Base-by-base conservation (phyloP, 2,113 vertebrate genomes). In the Neotragus moschatus region DNA sequence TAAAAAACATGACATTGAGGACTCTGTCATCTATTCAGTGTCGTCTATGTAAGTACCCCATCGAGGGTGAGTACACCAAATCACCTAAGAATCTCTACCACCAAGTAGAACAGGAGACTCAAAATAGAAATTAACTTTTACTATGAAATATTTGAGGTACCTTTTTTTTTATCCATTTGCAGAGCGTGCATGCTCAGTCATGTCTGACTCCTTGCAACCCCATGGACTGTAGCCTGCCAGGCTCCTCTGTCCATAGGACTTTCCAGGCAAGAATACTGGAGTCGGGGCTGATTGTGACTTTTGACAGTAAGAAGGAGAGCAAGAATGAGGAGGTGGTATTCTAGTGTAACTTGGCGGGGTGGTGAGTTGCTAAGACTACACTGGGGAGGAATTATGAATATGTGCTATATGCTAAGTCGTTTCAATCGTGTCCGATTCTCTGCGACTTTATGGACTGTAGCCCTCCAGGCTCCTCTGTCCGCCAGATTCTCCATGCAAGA, bases 1-100 rank as follows among this genome's bases (percentile, higher is more conserved):
- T 51, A 13, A 73, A 43, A 15, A 45, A 2, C 43, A 26, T 12
- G n/a, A 26, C 23, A 2, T 0, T 17, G 30, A 36, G 47, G 56
- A 25, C 28, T 11, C 5, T 2, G 36, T 5, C 47, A 1, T 33
- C 17, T 3, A 1, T 0, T 33, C 58, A 17, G 23, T 0, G 0
- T 2, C 2, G 8, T 45, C 21, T 4, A 7, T 0, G 1, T 12
- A 75, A 61, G 30, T 14, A 3, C 21, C n/a, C 33, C 43, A 30
- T 47, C 6, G 0, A 82, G 2, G 47, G 19, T 2, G 9, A 21
- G 10, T 0, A 2, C 3, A 11, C 8, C 1, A 13, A 5, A 5
- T 13, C 4, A 16, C 13, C 19, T n/a, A 21, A 26, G 51, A 8
- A 23, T 45, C 5, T 45, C 70, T 28, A 33, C 23, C 28, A 13